A percentile compares a stretch with the other conserved stretches of the same genome.
Conservation (phyloP, 2,113 vertebrate genomes). For the Myotis yumanensis region DNA sequence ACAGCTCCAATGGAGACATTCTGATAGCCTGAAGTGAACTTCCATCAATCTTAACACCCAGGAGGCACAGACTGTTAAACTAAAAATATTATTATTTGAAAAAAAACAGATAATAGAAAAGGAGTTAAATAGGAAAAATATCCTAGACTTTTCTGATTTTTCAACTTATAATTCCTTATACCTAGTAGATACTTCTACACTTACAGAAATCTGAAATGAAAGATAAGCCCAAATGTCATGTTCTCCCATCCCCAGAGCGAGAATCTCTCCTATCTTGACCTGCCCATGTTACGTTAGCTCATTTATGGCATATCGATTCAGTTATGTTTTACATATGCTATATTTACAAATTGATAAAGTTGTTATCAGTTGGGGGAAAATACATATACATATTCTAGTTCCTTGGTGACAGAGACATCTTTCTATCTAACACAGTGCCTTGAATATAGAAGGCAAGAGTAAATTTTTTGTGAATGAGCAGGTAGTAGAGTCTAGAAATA, state of each 20-base stretch:
- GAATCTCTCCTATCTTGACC: background rate
- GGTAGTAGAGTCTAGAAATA: background rate
- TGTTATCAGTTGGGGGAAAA: background rate
- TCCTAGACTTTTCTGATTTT: background rate
- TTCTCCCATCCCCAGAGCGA: background rate
- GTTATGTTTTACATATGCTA: slow-evolving; percentile 18
- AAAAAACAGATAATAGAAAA: background rate
- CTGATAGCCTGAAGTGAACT: background rate
- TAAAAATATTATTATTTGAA: background rate
- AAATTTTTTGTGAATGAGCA: background rate
- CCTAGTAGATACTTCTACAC: background rate
- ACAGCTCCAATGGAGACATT: background rate
- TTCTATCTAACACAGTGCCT: background rate
- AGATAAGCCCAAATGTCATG: background rate
- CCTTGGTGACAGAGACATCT: background rate
- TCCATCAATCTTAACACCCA: background rate
- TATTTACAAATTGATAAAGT: background rate
- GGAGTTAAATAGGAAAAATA: background rate
- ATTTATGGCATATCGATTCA: background rate
- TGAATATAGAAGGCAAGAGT: background rate
- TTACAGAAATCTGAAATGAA: slow-evolving; percentile 21
- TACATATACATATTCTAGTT: background rate
- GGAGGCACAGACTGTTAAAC: background rate
- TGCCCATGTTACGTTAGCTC: background rate
- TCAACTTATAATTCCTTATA: slow-evolving; percentile 17